A percentile compares a stretch with the other conserved stretches of the same genome.
phyloP scores from a whole-genome alignment of 1,140 invertebrate species.

The Caenorhabditis remanei region DNA sequence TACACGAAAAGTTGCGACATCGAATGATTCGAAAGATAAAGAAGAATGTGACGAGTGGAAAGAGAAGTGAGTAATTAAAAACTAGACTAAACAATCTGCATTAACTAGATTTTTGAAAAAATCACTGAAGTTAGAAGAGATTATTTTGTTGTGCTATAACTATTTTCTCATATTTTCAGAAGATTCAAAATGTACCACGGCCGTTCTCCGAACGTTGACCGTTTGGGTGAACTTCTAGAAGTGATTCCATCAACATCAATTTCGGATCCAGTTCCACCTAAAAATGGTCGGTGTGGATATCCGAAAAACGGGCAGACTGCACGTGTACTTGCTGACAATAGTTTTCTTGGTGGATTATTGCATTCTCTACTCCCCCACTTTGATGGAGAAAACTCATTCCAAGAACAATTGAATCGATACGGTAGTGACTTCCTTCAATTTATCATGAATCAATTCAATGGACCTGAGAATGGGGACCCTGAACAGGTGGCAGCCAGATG shows the following conservation, averaged over 20 bases:
- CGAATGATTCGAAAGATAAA: neutral
- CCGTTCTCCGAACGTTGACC: constrained; percentile 34
- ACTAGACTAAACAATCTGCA: no score
- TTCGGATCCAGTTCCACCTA: constrained; percentile 57
- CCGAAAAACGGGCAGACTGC: neutral
- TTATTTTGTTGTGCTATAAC: no score
- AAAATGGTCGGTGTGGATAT: neutral
- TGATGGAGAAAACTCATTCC: constrained; percentile 38
- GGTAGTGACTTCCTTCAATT: neutral
- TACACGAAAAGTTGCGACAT: constrained; percentile 21
- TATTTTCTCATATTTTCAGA: constrained; percentile 6
- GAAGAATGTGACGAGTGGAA: constrained; percentile 40
- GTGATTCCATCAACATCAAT: neutral
- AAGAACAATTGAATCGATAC: neutral
- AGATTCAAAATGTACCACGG: constrained; percentile 23
- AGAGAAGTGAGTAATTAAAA: constrained; percentile 55
- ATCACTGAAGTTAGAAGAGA: no score
- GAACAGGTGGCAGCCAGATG: neutral
- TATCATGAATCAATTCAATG: neutral
- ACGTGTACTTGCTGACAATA: neutral
- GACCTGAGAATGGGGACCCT: neutral
- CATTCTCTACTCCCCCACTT: constrained; percentile 58
- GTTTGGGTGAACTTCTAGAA: constrained; percentile 51
- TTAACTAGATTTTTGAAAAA: no score
- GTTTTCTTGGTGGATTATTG: constrained; percentile 41